Percentiles rank a stretch among this genome's conserved stretches.
These are phyloP conservation scores for Trematocara caparti DNA, from an alignment of 2,797 vertebrate species.

Conservation along the genomic window DNA sequence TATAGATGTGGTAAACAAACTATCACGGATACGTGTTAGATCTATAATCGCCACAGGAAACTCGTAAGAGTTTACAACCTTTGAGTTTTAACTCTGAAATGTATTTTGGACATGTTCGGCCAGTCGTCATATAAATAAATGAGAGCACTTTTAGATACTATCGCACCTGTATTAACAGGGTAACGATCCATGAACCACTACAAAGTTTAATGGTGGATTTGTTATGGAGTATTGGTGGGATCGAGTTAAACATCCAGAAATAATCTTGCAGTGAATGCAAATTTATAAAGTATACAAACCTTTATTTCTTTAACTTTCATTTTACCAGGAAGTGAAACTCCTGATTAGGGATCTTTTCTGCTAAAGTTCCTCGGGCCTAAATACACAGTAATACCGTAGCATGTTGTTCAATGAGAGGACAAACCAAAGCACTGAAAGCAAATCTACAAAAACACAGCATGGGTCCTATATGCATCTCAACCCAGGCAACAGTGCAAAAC, in stretches of 20 bases:
- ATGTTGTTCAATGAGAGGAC: background rate
- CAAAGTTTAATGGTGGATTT: background rate
- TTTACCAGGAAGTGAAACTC: background rate
- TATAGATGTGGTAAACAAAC: background rate
- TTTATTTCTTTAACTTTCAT: background rate
- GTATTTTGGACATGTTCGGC: background rate
- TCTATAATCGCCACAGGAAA: background rate
- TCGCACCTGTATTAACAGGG: background rate
- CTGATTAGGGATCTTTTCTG: rapidly evolving
- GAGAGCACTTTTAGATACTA: background rate
- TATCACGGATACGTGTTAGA: background rate
- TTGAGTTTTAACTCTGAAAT: background rate
- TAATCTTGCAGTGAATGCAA: rapidly evolving
- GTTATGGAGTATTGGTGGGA: background rate
- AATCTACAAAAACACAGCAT: background rate
- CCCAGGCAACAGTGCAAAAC: background rate
- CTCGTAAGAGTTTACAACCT: background rate
- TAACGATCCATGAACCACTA: background rate
- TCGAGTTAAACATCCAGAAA: background rate
- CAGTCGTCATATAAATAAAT: background rate
- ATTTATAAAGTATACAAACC: background rate
- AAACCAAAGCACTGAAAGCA: background rate
- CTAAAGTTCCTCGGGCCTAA: background rate
- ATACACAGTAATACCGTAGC: background rate
- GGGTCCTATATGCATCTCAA: background rate